These are phyloP conservation scores for Amphilophus citrinellus DNA, from an alignment of 2,113 vertebrate species.

Conservation along the genomic window DNA sequence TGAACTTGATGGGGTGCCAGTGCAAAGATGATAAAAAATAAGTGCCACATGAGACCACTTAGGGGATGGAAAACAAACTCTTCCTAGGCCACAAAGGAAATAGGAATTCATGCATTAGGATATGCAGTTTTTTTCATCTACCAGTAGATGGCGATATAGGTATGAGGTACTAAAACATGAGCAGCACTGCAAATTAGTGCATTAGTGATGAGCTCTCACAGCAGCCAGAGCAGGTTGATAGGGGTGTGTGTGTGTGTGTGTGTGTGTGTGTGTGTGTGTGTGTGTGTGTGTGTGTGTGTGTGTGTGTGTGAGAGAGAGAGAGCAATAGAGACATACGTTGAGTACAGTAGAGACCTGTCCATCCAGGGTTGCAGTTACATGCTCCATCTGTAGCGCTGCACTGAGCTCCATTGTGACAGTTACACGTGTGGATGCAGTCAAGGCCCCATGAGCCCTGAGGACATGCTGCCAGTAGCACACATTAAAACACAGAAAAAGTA, in stretches of 20 bases:
- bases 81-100: too few relatives aligned
- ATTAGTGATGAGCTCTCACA: not conserved
- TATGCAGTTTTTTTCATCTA: not conserved
- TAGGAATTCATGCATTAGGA: not conserved
- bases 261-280: constrained; percentile 2
- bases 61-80: too few relatives aligned
- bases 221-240: not conserved
- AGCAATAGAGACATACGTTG: constrained; percentile 83
- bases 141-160: constrained; percentile 62
- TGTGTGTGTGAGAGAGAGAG: not conserved
- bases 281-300: constrained; percentile 8
- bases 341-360: constrained; percentile 93
- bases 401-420: constrained; percentile 91
- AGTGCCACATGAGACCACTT: too few relatives aligned
- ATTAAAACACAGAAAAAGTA: constrained; percentile 17
- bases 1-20: too few relatives aligned
- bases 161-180: not conserved
- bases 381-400: constrained; percentile 89
- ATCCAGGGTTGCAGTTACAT: constrained; percentile 88
- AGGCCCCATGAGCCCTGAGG: constrained; percentile 90
- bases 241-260: too few relatives aligned
- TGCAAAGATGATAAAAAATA: too few relatives aligned
- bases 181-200: not conserved
- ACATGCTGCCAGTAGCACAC: constrained; percentile 81
- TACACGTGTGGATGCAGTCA: constrained; percentile 93